Conservation (phyloP, 2,797 vertebrate species). For the Thamnophis elegans region DNA sequence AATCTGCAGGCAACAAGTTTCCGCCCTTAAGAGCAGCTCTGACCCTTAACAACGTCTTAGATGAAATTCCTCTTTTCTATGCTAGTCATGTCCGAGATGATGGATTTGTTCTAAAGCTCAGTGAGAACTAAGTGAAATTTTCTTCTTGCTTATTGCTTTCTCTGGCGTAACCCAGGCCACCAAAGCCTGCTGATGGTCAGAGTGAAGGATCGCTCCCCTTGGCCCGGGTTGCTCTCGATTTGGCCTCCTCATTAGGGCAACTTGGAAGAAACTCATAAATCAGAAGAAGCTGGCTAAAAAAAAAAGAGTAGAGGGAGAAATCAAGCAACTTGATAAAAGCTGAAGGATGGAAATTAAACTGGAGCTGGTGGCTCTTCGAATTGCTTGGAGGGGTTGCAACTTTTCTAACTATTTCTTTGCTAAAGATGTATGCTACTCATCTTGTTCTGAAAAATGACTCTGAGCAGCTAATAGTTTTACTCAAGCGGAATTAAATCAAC, state of each 20-base stretch:
- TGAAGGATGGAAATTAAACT: background rate
- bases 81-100: background rate
- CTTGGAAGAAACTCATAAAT: background rate
- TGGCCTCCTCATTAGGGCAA: background rate
- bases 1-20: too few species aligned
- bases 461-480: background rate
- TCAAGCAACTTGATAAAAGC: slow-evolving; percentile 2
- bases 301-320: background rate
- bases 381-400: background rate
- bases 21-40: background rate
- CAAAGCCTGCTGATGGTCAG: background rate
- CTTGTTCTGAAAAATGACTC: background rate
- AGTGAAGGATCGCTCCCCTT: background rate
- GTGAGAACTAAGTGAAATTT: background rate
- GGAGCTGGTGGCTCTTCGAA: background rate
- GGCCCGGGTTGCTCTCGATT: background rate
- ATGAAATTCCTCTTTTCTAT: background rate
- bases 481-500: background rate
- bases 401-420: background rate
- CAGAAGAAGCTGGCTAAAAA: background rate
- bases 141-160: slow-evolving; percentile 1
- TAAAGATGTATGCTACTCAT: background rate
- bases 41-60: background rate
- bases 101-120: background rate
- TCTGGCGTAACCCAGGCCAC: background rate